Conservation (phyloP, 2,113 vertebrate genomes). For the Microcebus murinus region DNA sequence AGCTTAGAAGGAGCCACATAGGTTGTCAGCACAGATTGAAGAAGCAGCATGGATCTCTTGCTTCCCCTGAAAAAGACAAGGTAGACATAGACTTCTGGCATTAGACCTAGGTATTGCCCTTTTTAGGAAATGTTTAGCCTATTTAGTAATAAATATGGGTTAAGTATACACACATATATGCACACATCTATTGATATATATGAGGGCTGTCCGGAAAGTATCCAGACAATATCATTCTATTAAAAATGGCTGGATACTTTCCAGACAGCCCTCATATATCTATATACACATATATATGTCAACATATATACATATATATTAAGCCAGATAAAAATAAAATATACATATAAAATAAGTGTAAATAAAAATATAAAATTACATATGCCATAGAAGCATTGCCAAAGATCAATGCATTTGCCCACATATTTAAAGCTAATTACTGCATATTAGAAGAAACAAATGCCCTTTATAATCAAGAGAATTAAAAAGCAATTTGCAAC, state of each 20-base stretch:
- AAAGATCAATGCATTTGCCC: not conserved
- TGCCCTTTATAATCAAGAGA: conserved; percentile 47
- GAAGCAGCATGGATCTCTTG: not conserved
- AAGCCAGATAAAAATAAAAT: not conserved
- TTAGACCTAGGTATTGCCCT: not conserved
- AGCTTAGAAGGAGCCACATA: not conserved
- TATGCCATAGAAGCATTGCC: not conserved
- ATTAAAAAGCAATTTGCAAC: conserved; percentile 58
- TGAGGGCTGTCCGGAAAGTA: no score
- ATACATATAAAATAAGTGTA: not conserved
- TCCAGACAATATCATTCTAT: no score
- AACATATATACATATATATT: not conserved
- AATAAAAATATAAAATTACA: not conserved
- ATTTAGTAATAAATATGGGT: not conserved
- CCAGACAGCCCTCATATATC: not conserved
- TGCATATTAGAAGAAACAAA: not conserved
- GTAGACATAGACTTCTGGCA: not conserved
- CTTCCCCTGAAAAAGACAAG: not conserved
- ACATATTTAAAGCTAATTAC: not conserved
- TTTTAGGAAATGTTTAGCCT: not conserved
- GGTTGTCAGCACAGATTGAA: not conserved
- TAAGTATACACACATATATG: not conserved
- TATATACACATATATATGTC: not conserved
- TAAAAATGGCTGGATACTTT: no score
- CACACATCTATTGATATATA: not conserved